Conservation (phyloP, 2,888 invertebrate genomes). For the Diarsia rubi region DNA sequence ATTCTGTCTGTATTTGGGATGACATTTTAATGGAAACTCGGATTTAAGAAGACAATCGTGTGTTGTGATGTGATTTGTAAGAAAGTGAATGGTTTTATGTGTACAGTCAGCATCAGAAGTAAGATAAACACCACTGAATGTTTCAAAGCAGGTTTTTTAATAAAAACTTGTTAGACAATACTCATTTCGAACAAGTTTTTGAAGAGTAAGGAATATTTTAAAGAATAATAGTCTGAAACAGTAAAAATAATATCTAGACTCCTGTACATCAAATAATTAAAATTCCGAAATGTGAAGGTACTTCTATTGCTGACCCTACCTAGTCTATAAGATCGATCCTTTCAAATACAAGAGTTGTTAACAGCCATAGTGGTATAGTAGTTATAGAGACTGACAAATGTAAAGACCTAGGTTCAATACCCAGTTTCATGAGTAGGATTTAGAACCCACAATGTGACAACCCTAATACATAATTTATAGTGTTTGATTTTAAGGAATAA, state of each 20-base stretch:
- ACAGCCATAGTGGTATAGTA: not conserved
- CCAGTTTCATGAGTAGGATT: not conserved
- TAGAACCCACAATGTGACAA: not conserved
- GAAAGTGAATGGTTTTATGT: not conserved
- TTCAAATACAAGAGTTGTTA: not conserved
- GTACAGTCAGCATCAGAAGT: not conserved
- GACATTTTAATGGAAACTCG: not conserved
- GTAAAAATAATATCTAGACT: too few relatives aligned
- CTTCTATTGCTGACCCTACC: too few relatives aligned
- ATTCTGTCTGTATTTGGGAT: conserved; percentile 10
- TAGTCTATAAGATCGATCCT: not conserved
- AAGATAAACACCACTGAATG: too few relatives aligned
- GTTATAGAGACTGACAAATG: not conserved
- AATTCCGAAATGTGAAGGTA: too few relatives aligned
- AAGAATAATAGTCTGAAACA: too few relatives aligned
- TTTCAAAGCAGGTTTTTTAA: too few relatives aligned
- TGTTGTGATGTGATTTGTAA: not conserved
- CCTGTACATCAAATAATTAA: too few relatives aligned
- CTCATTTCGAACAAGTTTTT: too few relatives aligned
- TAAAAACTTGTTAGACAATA: too few relatives aligned
- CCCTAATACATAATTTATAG: not conserved
- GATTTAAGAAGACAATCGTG: not conserved
- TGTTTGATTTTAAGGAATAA: not conserved
- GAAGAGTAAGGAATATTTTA: too few relatives aligned
- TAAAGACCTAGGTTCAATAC: not conserved